Base-by-base conservation (phyloP, 2,888 invertebrate species). In the Lithophane ornitopus region DNA sequence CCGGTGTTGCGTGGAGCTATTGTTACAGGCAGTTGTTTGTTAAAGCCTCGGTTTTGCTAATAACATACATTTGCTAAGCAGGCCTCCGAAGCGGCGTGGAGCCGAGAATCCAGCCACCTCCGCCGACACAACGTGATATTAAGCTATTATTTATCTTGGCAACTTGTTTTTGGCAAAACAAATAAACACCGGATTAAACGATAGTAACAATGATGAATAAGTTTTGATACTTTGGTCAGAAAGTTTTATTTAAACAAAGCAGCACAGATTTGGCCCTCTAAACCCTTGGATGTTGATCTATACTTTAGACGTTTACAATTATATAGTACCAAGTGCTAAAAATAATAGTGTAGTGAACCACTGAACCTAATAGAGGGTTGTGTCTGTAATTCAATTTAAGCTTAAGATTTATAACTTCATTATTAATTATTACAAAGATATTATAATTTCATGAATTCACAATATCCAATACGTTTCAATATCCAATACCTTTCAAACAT, bases 91-190 rank as follows among this genome's bases (percentile, higher is more conserved):
- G 82, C 87, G 87, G 90, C 83, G 84, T 87, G 88, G 81, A 95
- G 95, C 95, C 89, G 96, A 95, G 95, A 96, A 96, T 86, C 89
- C 93, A 95, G 93, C 92, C 96, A 96, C 96, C 95, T 96, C 91
- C 87, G 82, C 84, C 85, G 87, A 89, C 85, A 85, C 88, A 95
- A 93, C 94, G 89, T 96, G 85, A 93, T 95, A 96, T 96, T 96
- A 96, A 96, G 96, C 96, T 96, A 96, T 96, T 96, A 96, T 92
- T 96, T 96, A 96, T 96, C 92, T 93, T 87, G 90, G 89, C 93
- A 92, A 91, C 89, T 91, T 88, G 90, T 93, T 95, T 95, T 93
- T 82, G 90, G 89, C 90, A 91, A 81, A 94, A 93, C 92, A 90
- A 91, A 93, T 90, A 91, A 92, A 90, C 87, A 81, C 73, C 52